phyloP scores from a whole-genome alignment of 1,140 invertebrate species.

The Nasonia vitripennis region DNA sequence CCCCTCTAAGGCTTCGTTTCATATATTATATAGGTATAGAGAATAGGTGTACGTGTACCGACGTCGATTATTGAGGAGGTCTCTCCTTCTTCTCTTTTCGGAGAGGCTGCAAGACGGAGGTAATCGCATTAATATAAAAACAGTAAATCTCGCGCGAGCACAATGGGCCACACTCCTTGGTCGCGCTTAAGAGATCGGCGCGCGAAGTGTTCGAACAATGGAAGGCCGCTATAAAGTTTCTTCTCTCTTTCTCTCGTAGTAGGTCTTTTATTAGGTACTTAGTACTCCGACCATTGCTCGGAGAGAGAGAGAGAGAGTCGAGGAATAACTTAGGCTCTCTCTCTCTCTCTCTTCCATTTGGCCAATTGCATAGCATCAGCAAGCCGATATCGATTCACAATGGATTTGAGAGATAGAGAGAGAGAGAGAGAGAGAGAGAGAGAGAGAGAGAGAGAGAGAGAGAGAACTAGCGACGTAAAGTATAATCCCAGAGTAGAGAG shows the following conservation, averaged over 20 bases:
- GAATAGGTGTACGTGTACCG: background rate
- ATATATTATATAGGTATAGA: background rate
- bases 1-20: slow-evolving; percentile 43
- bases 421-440: background rate
- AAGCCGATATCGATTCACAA: background rate
- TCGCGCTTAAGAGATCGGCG: slow-evolving; percentile 1
- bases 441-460: background rate
- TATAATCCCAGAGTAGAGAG: background rate
- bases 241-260: background rate
- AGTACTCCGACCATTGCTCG: slow-evolving; percentile 33
- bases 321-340: background rate
- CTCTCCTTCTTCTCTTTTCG: slow-evolving; percentile 55
- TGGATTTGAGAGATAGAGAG: background rate
- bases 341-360: background rate
- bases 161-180: slow-evolving; percentile 59
- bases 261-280: slow-evolving; percentile 40
- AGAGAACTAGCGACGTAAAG: background rate
- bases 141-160: slow-evolving; percentile 67
- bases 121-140: slow-evolving; percentile 73
- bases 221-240: slow-evolving; percentile 41
- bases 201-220: slow-evolving; percentile 59
- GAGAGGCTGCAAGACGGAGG: slow-evolving; percentile 50
- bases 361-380: background rate
- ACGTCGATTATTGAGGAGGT: background rate
- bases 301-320: background rate